Percentiles rank a stretch among this genome's conserved stretches.
These are phyloP conservation scores for Lycorma delicatula DNA, from an alignment of 1,140 invertebrate species.

Conservation along the genomic window DNA sequence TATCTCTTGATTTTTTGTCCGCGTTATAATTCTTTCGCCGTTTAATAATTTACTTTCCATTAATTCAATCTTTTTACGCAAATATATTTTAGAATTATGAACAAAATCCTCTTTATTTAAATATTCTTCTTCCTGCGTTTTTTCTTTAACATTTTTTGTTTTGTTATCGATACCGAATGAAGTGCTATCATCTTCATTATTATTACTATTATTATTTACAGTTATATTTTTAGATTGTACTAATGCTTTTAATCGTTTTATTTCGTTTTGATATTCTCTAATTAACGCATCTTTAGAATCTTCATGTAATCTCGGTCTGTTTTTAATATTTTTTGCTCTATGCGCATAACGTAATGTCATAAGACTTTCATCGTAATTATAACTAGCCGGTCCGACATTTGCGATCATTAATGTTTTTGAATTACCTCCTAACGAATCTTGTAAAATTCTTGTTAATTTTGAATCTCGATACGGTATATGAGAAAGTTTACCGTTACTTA, in stretches of 20 bases:
- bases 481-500: constrained; percentile 73
- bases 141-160: too few relatives aligned
- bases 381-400: constrained; percentile 90
- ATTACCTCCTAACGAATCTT: constrained; percentile 89
- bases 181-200: too few relatives aligned
- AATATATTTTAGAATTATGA: too few relatives aligned
- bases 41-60: too few relatives aligned
- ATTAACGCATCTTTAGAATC: constrained; percentile 88
- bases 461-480: constrained; percentile 92
- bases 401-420: constrained; percentile 96
- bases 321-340: constrained; percentile 91
- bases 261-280: constrained; percentile 80
- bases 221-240: too few relatives aligned
- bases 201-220: too few relatives aligned
- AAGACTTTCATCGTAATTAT: constrained; percentile 92
- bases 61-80: too few relatives aligned
- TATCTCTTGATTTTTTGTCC: too few relatives aligned
- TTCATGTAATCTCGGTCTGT: constrained; percentile 91
- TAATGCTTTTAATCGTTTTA: constrained; percentile 55
- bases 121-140: too few relatives aligned
- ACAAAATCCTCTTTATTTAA: too few relatives aligned
- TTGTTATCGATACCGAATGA: too few relatives aligned
- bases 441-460: constrained; percentile 79
- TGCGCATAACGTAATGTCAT: constrained; percentile 88
- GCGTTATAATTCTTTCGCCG: too few relatives aligned